Evolutionary conservation across 2,113 vertebrate species (phyloP), one percentile per base, ranked within the genome.

Genomic region (Podarcis muralis): DNA sequence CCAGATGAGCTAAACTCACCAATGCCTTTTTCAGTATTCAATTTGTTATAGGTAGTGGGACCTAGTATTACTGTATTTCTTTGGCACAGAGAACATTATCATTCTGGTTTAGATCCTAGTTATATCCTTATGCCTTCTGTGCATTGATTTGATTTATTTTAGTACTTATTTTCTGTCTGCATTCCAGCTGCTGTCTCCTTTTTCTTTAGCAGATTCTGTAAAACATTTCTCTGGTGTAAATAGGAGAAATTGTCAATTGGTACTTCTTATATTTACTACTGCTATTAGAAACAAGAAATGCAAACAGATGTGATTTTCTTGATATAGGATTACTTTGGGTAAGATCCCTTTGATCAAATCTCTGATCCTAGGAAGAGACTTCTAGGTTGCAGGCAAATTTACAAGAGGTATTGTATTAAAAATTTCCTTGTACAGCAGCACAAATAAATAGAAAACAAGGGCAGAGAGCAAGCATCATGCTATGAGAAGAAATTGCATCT

Each of bases 401-500:
- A 3, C 6, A n/a, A 68, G 27, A 53, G 25, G 48, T 48, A 48
- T 48, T 48, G 48, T 48, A 48, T 48, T 48, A 48, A 16, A 40
- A 35, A 65, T 57, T 65, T 65, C 66, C 71, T 88, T 81, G 3
- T 22, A 1, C 12, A 68, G 62, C 59, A 85, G 90, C 90, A 89
- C 78, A 65, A 87, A 23, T n/a, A 40, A 72, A 87, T 83, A 91
- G 88, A 86, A 91, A 92, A 95, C 90, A 91, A 91, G 90, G 3
- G 91, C 90, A 0, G 53, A 91, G 85, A 81, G 57, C 69, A 88
- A 0, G 0, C 88, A 8, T 35, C 0, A 65, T 30, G 88, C 83
- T 69, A 78, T 2, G 1, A 91, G 68, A 35, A 90, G 95, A 95
- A 95, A 90, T 8, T 43, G 81, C 76, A 87, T 86, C 90, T 91